These are phyloP conservation scores for Drosophila mettleri DNA, from an alignment of 2,888 invertebrate species.

Conservation along the genomic window DNA sequence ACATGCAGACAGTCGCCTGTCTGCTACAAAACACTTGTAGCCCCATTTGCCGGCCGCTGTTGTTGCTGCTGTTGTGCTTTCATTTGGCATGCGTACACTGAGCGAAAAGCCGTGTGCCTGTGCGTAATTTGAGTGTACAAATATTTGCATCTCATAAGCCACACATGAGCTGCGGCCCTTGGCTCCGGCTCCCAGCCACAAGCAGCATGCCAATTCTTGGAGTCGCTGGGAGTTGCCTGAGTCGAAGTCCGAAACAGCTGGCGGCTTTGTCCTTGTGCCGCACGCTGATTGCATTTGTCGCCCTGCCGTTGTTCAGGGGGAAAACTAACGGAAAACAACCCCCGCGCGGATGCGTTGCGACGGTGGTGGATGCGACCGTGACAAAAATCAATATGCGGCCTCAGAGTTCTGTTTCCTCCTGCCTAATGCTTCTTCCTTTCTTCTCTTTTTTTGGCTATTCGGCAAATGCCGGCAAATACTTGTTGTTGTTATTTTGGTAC, in stretches of 20 bases:
- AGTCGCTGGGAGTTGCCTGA: conserved; percentile 5
- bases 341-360: conserved; percentile 34
- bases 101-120: conserved; percentile 29
- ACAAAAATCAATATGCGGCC: conserved; percentile 66
- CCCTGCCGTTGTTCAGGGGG: conserved; percentile 40
- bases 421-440: too few species aligned
- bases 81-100: conserved; percentile 45
- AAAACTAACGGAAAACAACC: conserved; percentile 73
- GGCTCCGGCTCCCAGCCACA: conserved; percentile 2
- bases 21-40: conserved; percentile 69
- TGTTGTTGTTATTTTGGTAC: conserved; percentile 17
- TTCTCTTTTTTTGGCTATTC: conserved; percentile 20
- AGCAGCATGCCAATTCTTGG: background rate
- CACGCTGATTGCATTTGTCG: conserved; percentile 70
- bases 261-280: conserved; percentile 45
- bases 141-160: conserved; percentile 73
- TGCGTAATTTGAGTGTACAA: conserved; percentile 50
- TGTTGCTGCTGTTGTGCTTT: conserved; percentile 30
- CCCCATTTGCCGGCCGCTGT: conserved; percentile 41
- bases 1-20: conserved; percentile 37
- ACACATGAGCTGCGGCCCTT: conserved; percentile 16
- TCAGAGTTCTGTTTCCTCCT: conserved; percentile 9
- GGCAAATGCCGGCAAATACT: conserved; percentile 47
- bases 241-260: conserved; percentile 61
- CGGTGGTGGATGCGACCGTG: conserved; percentile 59